A percentile compares a stretch with the other conserved stretches of the same genome.
Conservation (phyloP, 2,113 vertebrate species). For the Thunnus thynnus region DNA sequence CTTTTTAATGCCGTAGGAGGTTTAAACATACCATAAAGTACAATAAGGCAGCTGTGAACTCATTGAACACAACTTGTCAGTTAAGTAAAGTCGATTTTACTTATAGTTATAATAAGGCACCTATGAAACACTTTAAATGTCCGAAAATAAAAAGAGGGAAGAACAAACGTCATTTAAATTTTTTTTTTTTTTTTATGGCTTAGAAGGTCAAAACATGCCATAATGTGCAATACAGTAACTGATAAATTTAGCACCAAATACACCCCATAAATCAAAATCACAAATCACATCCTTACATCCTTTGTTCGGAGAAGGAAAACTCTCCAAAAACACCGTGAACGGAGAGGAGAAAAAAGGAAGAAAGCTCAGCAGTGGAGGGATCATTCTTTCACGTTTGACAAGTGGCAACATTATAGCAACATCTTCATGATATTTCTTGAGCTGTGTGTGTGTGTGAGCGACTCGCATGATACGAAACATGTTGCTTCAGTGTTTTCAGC, state of each 20-base stretch:
- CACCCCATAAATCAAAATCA: background rate
- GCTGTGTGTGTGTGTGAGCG: background rate
- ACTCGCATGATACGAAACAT: constrained; percentile 1
- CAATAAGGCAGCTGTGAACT: background rate
- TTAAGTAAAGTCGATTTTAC: background rate
- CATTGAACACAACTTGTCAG: background rate
- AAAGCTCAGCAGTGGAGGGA: background rate
- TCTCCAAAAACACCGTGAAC: background rate
- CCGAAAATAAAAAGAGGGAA: background rate
- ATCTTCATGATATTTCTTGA: background rate
- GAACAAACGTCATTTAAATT: background rate
- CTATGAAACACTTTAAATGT: too few relatives aligned
- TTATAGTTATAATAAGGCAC: too few relatives aligned
- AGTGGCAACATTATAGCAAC: background rate
- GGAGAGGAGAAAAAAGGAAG: background rate
- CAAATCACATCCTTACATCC: too few relatives aligned
- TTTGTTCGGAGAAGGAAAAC: too few relatives aligned
- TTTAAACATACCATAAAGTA: background rate
- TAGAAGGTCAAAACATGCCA: too few relatives aligned
- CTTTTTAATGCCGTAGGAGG: background rate
- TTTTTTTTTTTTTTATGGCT: too few relatives aligned
- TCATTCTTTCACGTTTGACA: too few relatives aligned
- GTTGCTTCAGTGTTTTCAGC: constrained; percentile 16
- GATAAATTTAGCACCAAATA: too few relatives aligned
- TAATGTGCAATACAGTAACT: too few relatives aligned